Base-by-base conservation (phyloP, 2,113 vertebrate genomes). In the Misgurnus anguillicaudatus region DNA sequence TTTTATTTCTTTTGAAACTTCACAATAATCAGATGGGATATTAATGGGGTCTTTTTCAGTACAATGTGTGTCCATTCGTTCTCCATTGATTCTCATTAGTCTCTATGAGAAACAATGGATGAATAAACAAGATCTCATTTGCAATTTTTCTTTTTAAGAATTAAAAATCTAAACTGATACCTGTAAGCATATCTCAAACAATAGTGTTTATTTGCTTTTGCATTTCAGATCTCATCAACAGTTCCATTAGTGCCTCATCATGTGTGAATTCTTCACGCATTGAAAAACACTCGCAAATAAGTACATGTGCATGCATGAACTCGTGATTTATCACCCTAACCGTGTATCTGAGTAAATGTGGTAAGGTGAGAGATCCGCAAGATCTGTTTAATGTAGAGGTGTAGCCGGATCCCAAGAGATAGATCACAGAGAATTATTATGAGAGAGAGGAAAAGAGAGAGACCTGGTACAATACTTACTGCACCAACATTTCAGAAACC, bases 351-450 rank as follows among this genome's bases (percentile, higher is more conserved):
- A 57, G 5, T 19, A 6, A 65, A 57, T 36, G 48, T 39, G 0
- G 48, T n/a, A 47, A 14, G 39, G 14, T 21, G 41, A 19, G 42
- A 39, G 77, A 70, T 9, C 16, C n/a, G 14, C 17, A 36, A 14
- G 8, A 39, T 51, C 55, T 78, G 77, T 72, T 38, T 72, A 31
- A 53, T 42, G 60, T 10, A 53, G 68, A 48, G 47, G 57, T 79
- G 55, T 53, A n/a, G 57, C 38, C 19, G 38, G 57, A 79, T 71
- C 68, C 45, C 58, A 41, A 16, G 68, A 79, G 66, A 48, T 1
- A 47, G 45, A 64, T 62, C 67, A 79, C 58, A 79, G 42, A 31
- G 67, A 79, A 60, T 63, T 41, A 72, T 45, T 66, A 70, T 38
- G 53, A 78, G 17, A 53, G 45, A 41, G 24, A 51, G 36, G 57